Base-by-base conservation (phyloP, 2,797 vertebrate genomes). In the Hippopotamyrus pictus region DNA sequence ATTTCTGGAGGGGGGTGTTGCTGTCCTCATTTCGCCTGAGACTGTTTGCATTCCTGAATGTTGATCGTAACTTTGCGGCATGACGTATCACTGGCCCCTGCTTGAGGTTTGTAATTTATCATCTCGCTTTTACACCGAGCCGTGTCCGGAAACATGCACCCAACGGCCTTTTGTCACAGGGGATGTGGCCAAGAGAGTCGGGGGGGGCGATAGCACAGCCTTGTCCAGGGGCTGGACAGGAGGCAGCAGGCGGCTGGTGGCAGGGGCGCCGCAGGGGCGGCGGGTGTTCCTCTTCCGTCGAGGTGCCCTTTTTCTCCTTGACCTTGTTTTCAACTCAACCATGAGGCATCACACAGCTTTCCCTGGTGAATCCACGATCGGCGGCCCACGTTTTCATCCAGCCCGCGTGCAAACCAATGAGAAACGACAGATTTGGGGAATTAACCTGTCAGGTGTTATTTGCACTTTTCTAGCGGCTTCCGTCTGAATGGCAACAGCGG, bases 131-230 rank as follows among this genome's bases (percentile, higher is more conserved):
- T 83, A 44, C 84, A 14, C 46, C 17, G 51, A 87, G 12, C 53
- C 22, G 50, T 33, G 53, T 57, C 53, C 57, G 3, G 33, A 33
- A 46, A 57, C 11, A 46, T 87, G 37, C 53, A 11, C 12, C 19
- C 19, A 2, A 25, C 11, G 5, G 54, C 59, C 86, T 65, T 44
- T 65, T 29, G n/a, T 76, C 91, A 89, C 93, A 94, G 93, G 93
- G 93, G 92, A 82, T 90, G 89, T 91, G 93, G 95, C 94, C 92
- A 92, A 92, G 94, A 91, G 90, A 44, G 59, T 57, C 29, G 25
- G 3, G 93, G 93, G 93, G 93, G 94, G 95, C 94, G 95, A 95
- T 95, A 94, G 92, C 92, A 89, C 93, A 94, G 95, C 93, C 94
- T 93, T 94, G 94, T 93, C 94, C 93, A 89, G 89, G 91, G 94